A percentile compares a stretch with the other conserved stretches of the same genome.
phyloP scores from a whole-genome alignment of 2,797 vertebrate species.

The Rhynchotus rufescens region DNA sequence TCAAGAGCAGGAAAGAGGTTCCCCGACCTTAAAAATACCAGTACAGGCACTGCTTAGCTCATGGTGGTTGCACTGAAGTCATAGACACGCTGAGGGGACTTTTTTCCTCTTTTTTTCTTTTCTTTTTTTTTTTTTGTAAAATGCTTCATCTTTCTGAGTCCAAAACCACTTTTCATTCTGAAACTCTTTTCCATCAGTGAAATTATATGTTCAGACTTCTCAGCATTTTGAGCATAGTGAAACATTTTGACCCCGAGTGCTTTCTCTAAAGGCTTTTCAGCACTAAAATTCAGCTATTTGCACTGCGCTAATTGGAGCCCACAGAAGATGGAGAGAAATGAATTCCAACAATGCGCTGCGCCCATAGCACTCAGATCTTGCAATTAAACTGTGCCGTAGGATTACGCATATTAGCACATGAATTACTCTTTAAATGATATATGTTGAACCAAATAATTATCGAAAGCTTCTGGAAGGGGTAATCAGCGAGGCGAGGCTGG shows the following conservation, averaged over 20 bases:
- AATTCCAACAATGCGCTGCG: neutral
- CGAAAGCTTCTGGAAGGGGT: neutral
- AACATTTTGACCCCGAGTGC: neutral
- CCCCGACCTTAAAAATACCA: neutral
- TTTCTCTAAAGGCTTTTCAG: neutral
- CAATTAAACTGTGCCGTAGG: neutral
- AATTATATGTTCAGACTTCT: neutral
- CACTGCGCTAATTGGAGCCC: neutral
- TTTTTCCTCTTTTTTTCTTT: neutral
- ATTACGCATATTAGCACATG: neutral
- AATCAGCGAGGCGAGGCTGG: neutral
- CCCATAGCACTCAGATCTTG: neutral
- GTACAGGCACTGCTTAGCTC: neutral
- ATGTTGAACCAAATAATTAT: neutral
- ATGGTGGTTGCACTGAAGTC: neutral
- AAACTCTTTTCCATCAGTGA: neutral
- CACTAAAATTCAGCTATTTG: slow-evolving; percentile 3
- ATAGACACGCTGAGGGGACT: neutral
- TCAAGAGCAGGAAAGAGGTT: neutral
- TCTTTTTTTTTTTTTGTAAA: neutral
- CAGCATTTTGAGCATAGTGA: neutral
- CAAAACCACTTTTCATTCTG: neutral
- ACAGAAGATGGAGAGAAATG: neutral
- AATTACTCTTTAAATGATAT: slow-evolving; percentile 7
- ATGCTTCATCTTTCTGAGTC: neutral